Base-by-base conservation (phyloP, 2,888 invertebrate genomes). In the Malacosoma neustria region DNA sequence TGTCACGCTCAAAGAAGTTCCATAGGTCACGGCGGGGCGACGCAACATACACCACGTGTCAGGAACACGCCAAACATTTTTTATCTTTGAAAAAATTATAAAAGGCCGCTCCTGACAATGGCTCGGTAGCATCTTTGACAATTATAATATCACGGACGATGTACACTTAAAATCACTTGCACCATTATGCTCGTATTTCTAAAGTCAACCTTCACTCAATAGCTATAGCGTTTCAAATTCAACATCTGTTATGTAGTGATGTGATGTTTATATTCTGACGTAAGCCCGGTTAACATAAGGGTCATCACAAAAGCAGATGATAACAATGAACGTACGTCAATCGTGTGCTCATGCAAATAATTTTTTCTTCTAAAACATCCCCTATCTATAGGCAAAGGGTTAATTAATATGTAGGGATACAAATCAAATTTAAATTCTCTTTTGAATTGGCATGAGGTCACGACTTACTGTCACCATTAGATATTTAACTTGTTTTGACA, bases 71-170 rank as follows among this genome's bases (percentile, higher is more conserved):
- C 74, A 79, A 81, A 82, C 81, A 72, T 75, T 85, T 84, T 85
- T 84, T 85, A 82, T 84, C 80, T 79, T 76, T 73, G 51, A 77
- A 81, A 82, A 81, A 79, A 75, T 72, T 79, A 80, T 82, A 79
- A 84, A 85, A 80, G 84, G 65, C 73, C 75, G 70, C 63, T 64
- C 48, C 60, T 67, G 72, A 85, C 84, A 85, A 85, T 80, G 65
- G 77, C 68, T 77, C 79, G 75, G 85, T 85, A 85, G 85, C 85
- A 84, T 85, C 85, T 85, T 85, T 84, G 82, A 85, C 84, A 85
- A 85, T 84, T 84, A 84, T 85, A 84, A 82, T 84, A 77, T 80
- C 72, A 61, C 56, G 53, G 66, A 51, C 56, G 51, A 46, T 49
- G 51, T 51, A 51, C 48, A 45, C 43, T 38, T 42, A 67, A 66